Evolutionary conservation across 1,140 invertebrate genomes (phyloP), one percentile per base, ranked within the genome.

Genomic region (Euschistus heros): DNA sequence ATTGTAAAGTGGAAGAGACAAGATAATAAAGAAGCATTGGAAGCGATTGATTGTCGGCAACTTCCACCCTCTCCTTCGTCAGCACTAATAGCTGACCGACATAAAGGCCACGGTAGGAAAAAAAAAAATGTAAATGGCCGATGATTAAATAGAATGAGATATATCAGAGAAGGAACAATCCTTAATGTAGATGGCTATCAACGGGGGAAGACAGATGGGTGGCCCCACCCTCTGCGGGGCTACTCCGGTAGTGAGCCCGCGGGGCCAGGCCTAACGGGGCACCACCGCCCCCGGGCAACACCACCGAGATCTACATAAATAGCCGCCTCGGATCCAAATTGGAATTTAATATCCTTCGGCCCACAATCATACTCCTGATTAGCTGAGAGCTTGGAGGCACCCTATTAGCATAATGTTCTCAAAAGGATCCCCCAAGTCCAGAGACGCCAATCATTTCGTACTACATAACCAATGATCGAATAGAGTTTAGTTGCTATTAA

Each of bases 101-200:
- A 37, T 37, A 37, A 37, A 37, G 33, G 33, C 33, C 33, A 37
- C 33, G 10, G 33, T 37, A 37, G 33, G 3, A 30, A 30, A 30
- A 30, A 37, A 37, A 37, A 37, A 37, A 37, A 37, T 37, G 33
- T 37, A 37, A 37, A 37, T 37, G n/a, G 47, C 22, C 47, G n/a
- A 50, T 20, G 47, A 50, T 50, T 50, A 50, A 50, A 50, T 50
- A 50, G 47, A 50, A 50, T 50, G 47, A 50, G 47, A 50, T 50
- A 50, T 50, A 50, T 50, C 47, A 20, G n/a, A 17, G 10, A 50
- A 22, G 47, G 47, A 50, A 22, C 47, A 50, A 50, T 50, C 47
- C 22, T 22, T 50, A 50, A 50, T 50, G 47, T 22, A 50, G 47
- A 50, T 50, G 47, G 22, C 47, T 50, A 50, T 50, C 47, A 20